A percentile compares a stretch with the other conserved stretches of the same genome.
phyloP scores from a whole-genome alignment of 2,888 invertebrate species.

The Hypomecis atomaria region DNA sequence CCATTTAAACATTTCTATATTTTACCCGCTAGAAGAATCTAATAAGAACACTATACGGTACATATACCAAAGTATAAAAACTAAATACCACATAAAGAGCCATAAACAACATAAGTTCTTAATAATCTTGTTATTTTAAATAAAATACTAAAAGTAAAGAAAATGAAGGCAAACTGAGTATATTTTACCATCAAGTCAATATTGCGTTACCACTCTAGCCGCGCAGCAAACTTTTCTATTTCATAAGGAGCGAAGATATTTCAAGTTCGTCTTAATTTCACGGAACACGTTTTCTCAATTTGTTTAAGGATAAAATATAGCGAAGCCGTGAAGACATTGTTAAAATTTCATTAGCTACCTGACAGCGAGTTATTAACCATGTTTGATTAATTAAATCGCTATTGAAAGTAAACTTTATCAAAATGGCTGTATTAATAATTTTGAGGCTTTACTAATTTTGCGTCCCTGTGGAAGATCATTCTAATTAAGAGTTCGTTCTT shows the following conservation, averaged over 20 bases:
- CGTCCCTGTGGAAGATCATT: slow-evolving; percentile 2
- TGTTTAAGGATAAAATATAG: slow-evolving; percentile 45
- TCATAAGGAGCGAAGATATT: slow-evolving; percentile 38
- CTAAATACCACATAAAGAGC: no score
- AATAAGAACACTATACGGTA: no score
- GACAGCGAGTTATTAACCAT: slow-evolving; percentile 41
- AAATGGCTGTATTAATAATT: slow-evolving; percentile 6
- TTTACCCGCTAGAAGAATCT: no score
- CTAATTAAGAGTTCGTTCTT: neutral
- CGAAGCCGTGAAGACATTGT: slow-evolving; percentile 44
- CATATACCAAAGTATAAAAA: no score
- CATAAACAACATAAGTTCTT: neutral
- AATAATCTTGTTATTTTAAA: slow-evolving; percentile 4
- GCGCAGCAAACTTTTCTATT: slow-evolving; percentile 36
- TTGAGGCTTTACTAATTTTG: neutral
- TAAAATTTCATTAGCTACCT: slow-evolving; percentile 46
- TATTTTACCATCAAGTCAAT: slow-evolving; percentile 20
- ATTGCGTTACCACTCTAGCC: slow-evolving; percentile 17
- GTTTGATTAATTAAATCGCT: slow-evolving; percentile 42
- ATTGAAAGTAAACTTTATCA: slow-evolving; percentile 16
- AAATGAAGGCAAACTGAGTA: slow-evolving; percentile 7
- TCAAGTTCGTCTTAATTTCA: slow-evolving; percentile 42
- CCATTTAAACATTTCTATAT: no score
- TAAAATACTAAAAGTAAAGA: neutral
- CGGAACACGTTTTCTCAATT: slow-evolving; percentile 47